phyloP scores from a whole-genome alignment of 1,140 invertebrate species.

The Megalopta genalis region DNA sequence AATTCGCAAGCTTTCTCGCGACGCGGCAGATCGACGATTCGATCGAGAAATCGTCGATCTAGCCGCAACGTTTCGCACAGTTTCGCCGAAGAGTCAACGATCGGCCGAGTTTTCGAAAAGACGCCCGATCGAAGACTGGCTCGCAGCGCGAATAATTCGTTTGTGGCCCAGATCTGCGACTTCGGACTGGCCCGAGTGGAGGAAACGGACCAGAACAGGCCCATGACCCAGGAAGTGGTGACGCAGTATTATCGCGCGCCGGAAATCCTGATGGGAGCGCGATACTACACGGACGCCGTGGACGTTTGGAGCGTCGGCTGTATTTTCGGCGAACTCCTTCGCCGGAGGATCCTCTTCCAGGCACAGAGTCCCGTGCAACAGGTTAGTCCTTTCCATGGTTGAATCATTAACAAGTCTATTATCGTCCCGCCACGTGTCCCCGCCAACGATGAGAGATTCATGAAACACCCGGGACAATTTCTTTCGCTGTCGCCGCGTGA shows the following conservation, averaged over 20 bases:
- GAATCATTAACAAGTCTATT: neutral
- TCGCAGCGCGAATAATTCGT: neutral
- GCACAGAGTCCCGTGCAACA: slow-evolving; percentile 96
- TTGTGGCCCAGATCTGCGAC: slow-evolving; percentile 92
- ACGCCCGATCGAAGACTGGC: no score
- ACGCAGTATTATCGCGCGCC: slow-evolving; percentile 99
- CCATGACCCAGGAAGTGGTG: slow-evolving; percentile 99
- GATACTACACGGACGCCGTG: slow-evolving; percentile 97
- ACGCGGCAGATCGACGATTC: no score
- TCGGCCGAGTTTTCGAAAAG: no score
- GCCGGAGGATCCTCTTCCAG: slow-evolving; percentile 97
- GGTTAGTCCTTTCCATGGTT: slow-evolving; percentile 78
- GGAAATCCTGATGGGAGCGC: slow-evolving; percentile 98
- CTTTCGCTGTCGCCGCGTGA: no score
- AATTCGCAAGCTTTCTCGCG: no score
- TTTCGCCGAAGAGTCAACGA: no score
- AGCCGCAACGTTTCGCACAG: no score
- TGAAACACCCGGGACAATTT: no score
- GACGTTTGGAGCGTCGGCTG: slow-evolving; percentile 99
- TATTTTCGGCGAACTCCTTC: slow-evolving; percentile 98
- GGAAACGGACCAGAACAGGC: slow-evolving; percentile 93
- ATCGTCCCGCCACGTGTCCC: no score
- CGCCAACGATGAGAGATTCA: no score
- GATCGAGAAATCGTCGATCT: no score
- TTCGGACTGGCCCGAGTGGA: slow-evolving; percentile 97